Base-by-base conservation (phyloP, 2,113 vertebrate genomes). In the Coptodon rendalli region DNA sequence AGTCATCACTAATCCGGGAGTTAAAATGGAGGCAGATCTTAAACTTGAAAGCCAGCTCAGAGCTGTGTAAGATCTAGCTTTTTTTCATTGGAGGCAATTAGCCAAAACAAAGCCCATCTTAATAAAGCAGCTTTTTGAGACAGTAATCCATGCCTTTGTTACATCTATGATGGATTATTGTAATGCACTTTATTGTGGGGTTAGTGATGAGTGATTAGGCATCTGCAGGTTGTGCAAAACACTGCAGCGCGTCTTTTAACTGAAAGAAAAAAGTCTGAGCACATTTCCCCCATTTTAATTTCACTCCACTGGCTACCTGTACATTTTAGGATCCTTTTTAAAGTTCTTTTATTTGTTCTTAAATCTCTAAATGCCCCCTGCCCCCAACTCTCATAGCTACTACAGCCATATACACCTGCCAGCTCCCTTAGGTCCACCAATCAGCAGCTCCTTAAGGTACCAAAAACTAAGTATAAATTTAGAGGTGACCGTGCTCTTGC, bases 211-310 rank as follows among this genome's bases (percentile, higher is more conserved):
- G 7, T 16, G 24, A 59, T 59, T 59, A 59, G 56, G 56, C 1
- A 5, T 3, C 56, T 59, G 24, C 13, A 59, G 0, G 54, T 56
- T 27, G 54, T 27, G 22, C 54, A 56, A 56, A 56, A 56, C 27
- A 22, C 2, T 56, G 54, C 54, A 56, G 54, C 6, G 2, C 0
- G 0, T 56, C 12, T 56, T 27, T 56, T 56, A 56, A 27, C 12
- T 24, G 11, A 13, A 54, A 54, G 6, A 54, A 0, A 22, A 54
- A 56, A 7, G 6, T 56, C 22, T 24, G 22, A 56, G 22, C 22
- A 13, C 53, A 56, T 57, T 5, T 6, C 2, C 22, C 6, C 12
- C 7, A 29, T 59, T 29, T 59, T 29, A 9, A 29, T 59, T 59
- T 29, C 56, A 16, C 56, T 59, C 13, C 56, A 59, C 56, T 29